These are phyloP conservation scores for Dorcus parallelipipedus DNA, from an alignment of 2,888 invertebrate species.

Conservation along the genomic window DNA sequence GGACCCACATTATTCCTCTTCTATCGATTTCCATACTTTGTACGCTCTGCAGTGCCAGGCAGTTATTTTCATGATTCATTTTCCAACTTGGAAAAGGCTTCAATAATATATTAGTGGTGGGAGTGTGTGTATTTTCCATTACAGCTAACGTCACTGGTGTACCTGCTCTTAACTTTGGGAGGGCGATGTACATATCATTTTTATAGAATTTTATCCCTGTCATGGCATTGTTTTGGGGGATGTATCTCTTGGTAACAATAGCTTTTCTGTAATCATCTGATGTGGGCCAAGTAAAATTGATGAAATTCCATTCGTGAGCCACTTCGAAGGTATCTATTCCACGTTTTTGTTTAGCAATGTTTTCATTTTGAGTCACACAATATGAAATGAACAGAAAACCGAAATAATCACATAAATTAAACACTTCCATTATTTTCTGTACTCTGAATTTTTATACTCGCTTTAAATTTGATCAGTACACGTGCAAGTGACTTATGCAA, in stretches of 20 bases:
- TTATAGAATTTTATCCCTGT: slow-evolving; percentile 67
- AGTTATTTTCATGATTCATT: slow-evolving; percentile 55
- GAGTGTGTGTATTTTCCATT: slow-evolving; percentile 29
- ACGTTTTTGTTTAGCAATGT: slow-evolving; percentile 5
- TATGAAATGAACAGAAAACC: slow-evolving; percentile 31
- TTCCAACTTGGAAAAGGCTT: slow-evolving; percentile 70
- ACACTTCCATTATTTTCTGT: slow-evolving; percentile 6
- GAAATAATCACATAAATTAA: slow-evolving; percentile 28
- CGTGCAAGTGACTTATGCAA: too few relatives aligned
- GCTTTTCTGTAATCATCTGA: slow-evolving; percentile 56
- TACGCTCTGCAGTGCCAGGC: slow-evolving; percentile 66
- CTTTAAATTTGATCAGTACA: too few relatives aligned
- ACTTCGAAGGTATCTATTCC: slow-evolving; percentile 54
- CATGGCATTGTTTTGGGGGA: slow-evolving; percentile 63
- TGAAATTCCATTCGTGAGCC: slow-evolving; percentile 66
- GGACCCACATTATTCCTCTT: slow-evolving; percentile 66
- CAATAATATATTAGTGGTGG: slow-evolving; percentile 53
- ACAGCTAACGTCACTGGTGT: slow-evolving; percentile 67
- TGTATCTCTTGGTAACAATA: slow-evolving; percentile 16
- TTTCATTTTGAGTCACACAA: slow-evolving; percentile 24
- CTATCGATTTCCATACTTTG: slow-evolving; percentile 72
- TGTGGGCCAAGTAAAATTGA: slow-evolving; percentile 66
- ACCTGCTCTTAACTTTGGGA: slow-evolving; percentile 65
- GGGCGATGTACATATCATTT: slow-evolving; percentile 61
- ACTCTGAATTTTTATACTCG: too few relatives aligned